Conservation (phyloP, 1,140 invertebrate species). For the Teleogryllus occipitalis region DNA sequence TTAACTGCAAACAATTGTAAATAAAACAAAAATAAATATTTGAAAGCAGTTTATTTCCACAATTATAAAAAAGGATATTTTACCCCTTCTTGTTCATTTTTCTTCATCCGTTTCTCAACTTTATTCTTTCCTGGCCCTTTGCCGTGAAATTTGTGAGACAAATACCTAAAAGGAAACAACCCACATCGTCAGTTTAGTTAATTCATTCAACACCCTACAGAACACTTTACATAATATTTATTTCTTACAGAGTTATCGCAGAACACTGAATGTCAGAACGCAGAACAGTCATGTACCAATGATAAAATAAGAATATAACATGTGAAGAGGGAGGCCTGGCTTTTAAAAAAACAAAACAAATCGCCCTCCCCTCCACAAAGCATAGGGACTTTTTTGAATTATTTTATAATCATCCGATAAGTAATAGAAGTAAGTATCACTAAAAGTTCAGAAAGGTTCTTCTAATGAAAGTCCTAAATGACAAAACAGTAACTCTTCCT, state of each 20-base stretch:
- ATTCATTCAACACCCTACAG: no score
- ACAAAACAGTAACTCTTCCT: no score
- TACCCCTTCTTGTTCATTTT: constrained; percentile 85
- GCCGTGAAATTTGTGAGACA: constrained; percentile 98
- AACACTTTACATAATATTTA: background rate
- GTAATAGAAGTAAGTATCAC: no score
- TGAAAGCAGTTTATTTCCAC: background rate
- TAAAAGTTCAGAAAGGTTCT: no score
- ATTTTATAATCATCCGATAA: no score
- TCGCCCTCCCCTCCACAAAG: no score
- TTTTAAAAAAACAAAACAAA: no score
- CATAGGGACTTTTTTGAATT: no score
- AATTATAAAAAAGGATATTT: constrained; percentile 28
- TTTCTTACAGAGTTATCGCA: background rate
- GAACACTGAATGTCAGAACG: background rate
- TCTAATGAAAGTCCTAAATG: no score
- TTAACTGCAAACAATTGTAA: constrained; percentile 51
- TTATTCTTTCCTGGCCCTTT: constrained; percentile 99
- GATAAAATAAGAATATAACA: no score
- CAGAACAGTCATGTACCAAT: no score
- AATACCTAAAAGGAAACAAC: constrained; percentile 46
- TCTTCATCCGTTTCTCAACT: constrained; percentile 92
- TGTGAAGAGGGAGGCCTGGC: no score
- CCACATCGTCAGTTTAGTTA: background rate
- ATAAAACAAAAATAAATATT: constrained; percentile 6